These are phyloP conservation scores for Corbicula japonica DNA, from an alignment of 2,888 invertebrate species.

Conservation along the genomic window DNA sequence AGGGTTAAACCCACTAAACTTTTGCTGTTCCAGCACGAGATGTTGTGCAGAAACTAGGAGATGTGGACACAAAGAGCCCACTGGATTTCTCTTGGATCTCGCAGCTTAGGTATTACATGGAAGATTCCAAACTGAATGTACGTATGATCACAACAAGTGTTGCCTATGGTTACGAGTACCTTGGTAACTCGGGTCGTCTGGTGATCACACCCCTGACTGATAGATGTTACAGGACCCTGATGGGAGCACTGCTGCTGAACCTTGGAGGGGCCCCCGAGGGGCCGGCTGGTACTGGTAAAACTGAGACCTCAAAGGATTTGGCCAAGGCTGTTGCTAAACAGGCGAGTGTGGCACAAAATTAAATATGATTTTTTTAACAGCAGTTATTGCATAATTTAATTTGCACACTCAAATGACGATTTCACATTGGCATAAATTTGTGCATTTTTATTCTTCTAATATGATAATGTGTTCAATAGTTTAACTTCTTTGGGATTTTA, in stretches of 20 bases:
- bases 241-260: slow-evolving; percentile 86
- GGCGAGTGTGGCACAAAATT: too few relatives aligned
- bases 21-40: slow-evolving; percentile 81
- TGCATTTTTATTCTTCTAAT: too few relatives aligned
- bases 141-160: slow-evolving; percentile 86
- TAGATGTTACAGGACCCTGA: slow-evolving; percentile 86
- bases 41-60: slow-evolving; percentile 82
- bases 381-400: too few relatives aligned
- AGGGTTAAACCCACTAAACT: background rate
- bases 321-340: slow-evolving; percentile 87
- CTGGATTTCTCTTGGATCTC: slow-evolving; percentile 86
- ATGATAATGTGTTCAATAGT: too few relatives aligned
- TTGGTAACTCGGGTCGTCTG: slow-evolving; percentile 85
- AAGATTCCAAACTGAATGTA: slow-evolving; percentile 84
- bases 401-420: too few relatives aligned
- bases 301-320: slow-evolving; percentile 86
- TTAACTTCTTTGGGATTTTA: too few relatives aligned
- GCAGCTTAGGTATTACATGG: slow-evolving; percentile 85
- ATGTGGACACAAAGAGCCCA: slow-evolving; percentile 72
- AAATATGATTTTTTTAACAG: too few relatives aligned
- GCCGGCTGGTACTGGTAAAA: slow-evolving; percentile 86
- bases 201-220: slow-evolving; percentile 87
- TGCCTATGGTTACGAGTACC: slow-evolving; percentile 86
- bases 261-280: slow-evolving; percentile 86
- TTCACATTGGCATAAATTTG: too few relatives aligned